A percentile compares a stretch with the other conserved stretches of the same genome.
Evolutionary conservation across 2,797 vertebrate species (phyloP).

Genomic region (Eptatretus atami): DNA sequence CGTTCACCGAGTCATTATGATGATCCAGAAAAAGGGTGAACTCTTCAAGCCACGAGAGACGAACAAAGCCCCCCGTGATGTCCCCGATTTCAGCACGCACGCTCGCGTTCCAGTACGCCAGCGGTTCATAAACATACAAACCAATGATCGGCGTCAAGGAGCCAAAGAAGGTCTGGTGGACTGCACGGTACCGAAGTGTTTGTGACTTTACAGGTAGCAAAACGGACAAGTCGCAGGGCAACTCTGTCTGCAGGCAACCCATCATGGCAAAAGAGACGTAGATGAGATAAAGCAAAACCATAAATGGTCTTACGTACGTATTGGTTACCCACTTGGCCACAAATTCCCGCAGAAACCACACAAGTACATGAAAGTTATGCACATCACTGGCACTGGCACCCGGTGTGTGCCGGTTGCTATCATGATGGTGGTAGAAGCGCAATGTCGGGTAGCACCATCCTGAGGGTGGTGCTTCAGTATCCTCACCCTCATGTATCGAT

Average conservation of each 20-base stretch:
- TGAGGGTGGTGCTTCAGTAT: constrained; percentile 17
- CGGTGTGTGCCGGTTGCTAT: neutral
- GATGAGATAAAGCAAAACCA: constrained; percentile 91
- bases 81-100: constrained; percentile 80
- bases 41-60: constrained; percentile 92
- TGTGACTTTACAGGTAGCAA: constrained; percentile 75
- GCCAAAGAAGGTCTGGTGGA: constrained; percentile 87
- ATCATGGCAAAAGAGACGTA: constrained; percentile 98
- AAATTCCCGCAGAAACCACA: constrained; percentile 76
- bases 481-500: constrained; percentile 78
- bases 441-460: neutral
- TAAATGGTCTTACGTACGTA: constrained; percentile 94
- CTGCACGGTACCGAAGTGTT: constrained; percentile 58
- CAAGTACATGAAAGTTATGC: constrained; percentile 66
- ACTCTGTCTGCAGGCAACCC: constrained; percentile 59
- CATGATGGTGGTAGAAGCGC: neutral
- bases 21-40: constrained; percentile 74
- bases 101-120: constrained; percentile 83
- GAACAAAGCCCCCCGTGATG: constrained; percentile 82
- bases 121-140: constrained; percentile 93
- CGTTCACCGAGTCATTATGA: constrained; percentile 49
- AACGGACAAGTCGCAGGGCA: constrained; percentile 51
- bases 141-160: constrained; percentile 91
- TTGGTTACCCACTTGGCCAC: constrained; percentile 99
- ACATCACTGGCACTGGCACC: constrained; percentile 25